These are phyloP conservation scores for Aspiorhynchus laticeps DNA, from an alignment of 2,113 vertebrate species.

Conservation along the genomic window DNA sequence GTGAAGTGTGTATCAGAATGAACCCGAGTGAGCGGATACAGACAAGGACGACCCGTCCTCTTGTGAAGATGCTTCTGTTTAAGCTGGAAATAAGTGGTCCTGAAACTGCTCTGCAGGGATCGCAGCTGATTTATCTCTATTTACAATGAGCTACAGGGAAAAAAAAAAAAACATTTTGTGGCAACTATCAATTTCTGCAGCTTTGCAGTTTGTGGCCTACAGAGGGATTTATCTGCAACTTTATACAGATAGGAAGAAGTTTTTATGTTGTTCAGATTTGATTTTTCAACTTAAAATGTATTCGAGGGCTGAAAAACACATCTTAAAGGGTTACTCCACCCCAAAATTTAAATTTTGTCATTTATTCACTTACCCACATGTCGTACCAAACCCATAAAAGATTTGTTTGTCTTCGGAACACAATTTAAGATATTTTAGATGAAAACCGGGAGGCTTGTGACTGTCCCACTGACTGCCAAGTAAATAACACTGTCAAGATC, in stretches of 20 bases:
- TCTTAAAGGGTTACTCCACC: no score
- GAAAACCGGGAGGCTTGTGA: no score
- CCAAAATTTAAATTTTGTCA: no score
- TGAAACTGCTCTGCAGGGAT: neutral
- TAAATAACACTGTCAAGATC: no score
- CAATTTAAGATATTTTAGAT: no score
- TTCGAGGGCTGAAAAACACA: neutral
- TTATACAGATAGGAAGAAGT: neutral
- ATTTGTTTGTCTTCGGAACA: no score
- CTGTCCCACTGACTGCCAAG: no score
- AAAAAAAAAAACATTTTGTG: neutral
- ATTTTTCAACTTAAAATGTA: neutral
- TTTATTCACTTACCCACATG: no score
- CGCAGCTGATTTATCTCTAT: neutral
- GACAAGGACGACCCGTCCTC: neutral
- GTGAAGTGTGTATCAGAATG: neutral
- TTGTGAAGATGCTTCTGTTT: neutral
- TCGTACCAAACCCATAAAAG: no score
- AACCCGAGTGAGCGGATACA: neutral
- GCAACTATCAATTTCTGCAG: conserved; percentile 5
- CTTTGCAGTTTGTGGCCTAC: neutral
- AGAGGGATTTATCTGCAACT: neutral
- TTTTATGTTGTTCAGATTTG: neutral
- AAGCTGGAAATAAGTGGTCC: neutral
- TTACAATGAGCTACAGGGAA: neutral